Base-by-base conservation (phyloP, 1,140 invertebrate genomes). In the Trichogramma pretiosum region DNA sequence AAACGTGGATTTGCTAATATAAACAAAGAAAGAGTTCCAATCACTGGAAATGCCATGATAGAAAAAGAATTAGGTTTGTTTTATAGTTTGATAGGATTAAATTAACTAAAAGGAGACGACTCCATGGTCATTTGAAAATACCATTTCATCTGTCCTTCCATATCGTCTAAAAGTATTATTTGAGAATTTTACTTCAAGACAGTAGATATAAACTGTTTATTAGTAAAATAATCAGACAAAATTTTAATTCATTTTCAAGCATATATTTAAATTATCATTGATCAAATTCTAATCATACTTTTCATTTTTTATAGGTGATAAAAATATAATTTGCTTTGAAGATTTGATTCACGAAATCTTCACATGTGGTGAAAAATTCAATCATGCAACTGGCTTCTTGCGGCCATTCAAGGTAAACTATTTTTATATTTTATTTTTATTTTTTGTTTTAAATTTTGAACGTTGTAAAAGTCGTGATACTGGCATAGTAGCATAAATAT, bases 281-380 rank as follows among this genome's bases (percentile, higher is more conserved):
- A 14, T 26, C 3, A 19, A 17, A 33, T 39, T 48, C 40, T 10
- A 14, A 37, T 30, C 35, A 24, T 24, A 5, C 28, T 21, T 13
- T 22, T 16, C 11, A 32, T 23, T 52, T n/a, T 50, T 60, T 61
- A 35, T 55, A 84, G 82, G 80, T 18, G 77, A 77, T 52, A 70
- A 69, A 35, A 74, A 76, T 57, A 87, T 99, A 59, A 97, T 99
- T 67, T 99, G 96, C 76, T 82, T 93, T 42, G 97, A 99, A 75
- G 97, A 99, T 77, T 81, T 99, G 64, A 89, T 99, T 46, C 95
- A 99, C 64, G 93, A 99, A 77, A 83, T 98, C 61, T 88, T 84
- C 72, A 95, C 89, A 14, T 89, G 92, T 63, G 93, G 93, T 28
- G 70, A 77, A 7, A 84, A 89, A 60, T 98, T 98, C 78, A 95